Conservation (phyloP, 2,797 vertebrate species). For the Ispidina lecontei region DNA sequence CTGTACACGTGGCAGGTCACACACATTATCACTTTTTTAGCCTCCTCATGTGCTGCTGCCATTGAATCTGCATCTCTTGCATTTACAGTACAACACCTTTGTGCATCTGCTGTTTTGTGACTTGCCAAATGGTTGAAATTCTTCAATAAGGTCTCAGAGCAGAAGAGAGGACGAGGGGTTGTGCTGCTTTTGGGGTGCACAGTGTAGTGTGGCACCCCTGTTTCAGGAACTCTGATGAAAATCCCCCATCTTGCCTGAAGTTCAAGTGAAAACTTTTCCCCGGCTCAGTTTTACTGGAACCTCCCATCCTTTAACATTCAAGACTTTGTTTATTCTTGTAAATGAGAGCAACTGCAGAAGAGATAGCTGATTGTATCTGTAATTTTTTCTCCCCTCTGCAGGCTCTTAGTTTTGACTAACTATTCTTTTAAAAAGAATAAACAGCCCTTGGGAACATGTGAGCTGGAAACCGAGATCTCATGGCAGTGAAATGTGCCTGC, state of each 20-base stretch:
- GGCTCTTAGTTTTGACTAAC: conserved; percentile 47
- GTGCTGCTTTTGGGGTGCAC: neutral
- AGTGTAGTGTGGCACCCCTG: neutral
- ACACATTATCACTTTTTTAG: fast-evolving
- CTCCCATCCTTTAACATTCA: conserved; percentile 8
- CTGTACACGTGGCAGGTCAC: neutral
- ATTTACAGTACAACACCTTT: neutral
- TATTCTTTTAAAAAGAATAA: conserved; percentile 55
- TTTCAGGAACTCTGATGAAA: neutral
- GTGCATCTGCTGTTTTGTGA: neutral
- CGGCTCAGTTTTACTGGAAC: neutral
- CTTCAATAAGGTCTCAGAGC: neutral
- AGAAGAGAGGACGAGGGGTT: neutral
- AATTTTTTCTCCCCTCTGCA: conserved; percentile 35
- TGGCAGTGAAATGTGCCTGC: conserved; percentile 36
- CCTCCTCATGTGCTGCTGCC: neutral
- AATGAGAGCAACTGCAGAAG: conserved; percentile 29
- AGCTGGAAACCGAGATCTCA: conserved; percentile 50
- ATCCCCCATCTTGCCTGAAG: neutral
- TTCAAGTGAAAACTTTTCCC: neutral
- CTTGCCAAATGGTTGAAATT: neutral
- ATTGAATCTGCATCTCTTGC: neutral
- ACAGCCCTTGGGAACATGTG: conserved; percentile 59
- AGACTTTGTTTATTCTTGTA: conserved; percentile 26
- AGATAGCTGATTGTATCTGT: conserved; percentile 53